phyloP scores from a whole-genome alignment of 2,888 invertebrate species.

The Epinotia demarniana region DNA sequence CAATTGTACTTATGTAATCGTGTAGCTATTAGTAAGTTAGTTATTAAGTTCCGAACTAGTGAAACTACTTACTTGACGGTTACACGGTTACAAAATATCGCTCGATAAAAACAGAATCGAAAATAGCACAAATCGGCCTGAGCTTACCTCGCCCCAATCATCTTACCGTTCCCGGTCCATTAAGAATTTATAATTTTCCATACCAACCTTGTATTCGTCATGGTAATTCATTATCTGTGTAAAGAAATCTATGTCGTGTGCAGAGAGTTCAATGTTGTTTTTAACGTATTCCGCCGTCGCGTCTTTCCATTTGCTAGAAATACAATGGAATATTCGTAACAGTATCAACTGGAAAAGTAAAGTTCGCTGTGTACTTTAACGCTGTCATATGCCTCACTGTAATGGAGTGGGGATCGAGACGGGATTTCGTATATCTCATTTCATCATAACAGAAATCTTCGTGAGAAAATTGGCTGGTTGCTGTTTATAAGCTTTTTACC shows the following conservation, averaged over 20 bases:
- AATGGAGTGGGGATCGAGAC: constrained; percentile 21
- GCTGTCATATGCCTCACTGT: constrained; percentile 20
- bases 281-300: constrained; percentile 55
- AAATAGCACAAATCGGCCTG: no score
- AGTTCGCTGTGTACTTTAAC: constrained; percentile 18
- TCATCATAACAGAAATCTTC: not conserved
- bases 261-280: constrained; percentile 71
- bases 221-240: constrained; percentile 69
- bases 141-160: no score
- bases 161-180: not conserved
- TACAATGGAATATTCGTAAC: constrained; percentile 39
- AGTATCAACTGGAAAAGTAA: constrained; percentile 24
- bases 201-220: constrained; percentile 67
- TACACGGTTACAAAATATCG: no score
- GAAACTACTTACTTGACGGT: no score
- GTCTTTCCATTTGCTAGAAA: constrained; percentile 68
- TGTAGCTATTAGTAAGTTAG: no score
- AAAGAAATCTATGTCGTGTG: constrained; percentile 74
- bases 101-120: no score
- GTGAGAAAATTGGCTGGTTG: constrained; percentile 1
- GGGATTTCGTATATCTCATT: constrained; percentile 10
- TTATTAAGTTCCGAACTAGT: no score
- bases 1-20: no score
- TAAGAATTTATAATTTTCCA: not conserved
- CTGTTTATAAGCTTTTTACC: not conserved